Base-by-base conservation (phyloP, 2,888 invertebrate genomes). In the Lasioglossum morio region DNA sequence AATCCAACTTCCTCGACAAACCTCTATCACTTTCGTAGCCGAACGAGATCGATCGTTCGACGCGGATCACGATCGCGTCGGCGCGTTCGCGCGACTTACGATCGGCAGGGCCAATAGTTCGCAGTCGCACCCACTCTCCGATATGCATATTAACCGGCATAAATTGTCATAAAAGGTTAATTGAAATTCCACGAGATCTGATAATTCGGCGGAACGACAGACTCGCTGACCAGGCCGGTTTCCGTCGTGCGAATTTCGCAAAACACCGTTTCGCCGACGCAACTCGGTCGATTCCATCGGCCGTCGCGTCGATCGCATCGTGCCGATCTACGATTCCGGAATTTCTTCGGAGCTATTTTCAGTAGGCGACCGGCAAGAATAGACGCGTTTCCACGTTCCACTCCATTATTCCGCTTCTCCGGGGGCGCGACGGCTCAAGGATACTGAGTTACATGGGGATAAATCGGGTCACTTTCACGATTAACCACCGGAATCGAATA, bases 81-180 rank as follows among this genome's bases (percentile, higher is more conserved):
- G 30, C 30, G 30, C 63, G 63, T n/a, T n/a, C 53, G 60, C 30
- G 60, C 27, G 60, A 40, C 60, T 27, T 63, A 48, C 30, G n/a
- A 48, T 43, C n/a, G 7, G 2, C 34, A 12, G n/a, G 53, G 14
- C 37, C 57, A 60, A 70, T 46, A n/a, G 72, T 7, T 53, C 63
- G 66, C 46, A 23, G 72, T 82, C 53, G 37, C 84, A 70, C 77
- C 74, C 60, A 60, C 69, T 43, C 34, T 60, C 30, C 74, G 69
- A 78, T 72, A 70, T 23, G 83, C 84, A 34, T 75, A 78, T 78
- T 74, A 70, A 77, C 63, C 16, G 43, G 57, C 73, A 77, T 83
- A 83, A 84, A 83, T 84, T 70, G 70, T 77, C 27, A n/a, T 16
- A 43, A 77, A 83, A 84, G 83, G 84, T 84, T 84, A 83, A 83